Evolutionary conservation across 2,797 vertebrate species (phyloP).

Genomic region (Crax fasciolata): DNA sequence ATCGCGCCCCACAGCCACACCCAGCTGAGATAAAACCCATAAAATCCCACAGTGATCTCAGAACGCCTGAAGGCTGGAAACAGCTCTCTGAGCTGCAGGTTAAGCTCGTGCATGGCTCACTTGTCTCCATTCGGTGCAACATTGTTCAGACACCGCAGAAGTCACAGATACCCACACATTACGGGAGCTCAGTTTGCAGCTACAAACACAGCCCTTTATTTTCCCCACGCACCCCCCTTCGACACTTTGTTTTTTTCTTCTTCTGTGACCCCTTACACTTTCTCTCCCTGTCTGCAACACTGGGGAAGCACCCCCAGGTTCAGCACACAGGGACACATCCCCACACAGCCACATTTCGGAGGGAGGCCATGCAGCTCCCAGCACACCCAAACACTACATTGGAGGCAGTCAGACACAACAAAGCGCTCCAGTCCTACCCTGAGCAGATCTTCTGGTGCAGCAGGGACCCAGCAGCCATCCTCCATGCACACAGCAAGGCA

Average conservation of each 20-base stretch:
- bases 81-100: neutral
- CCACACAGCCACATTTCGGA: fast-evolving
- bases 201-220: neutral
- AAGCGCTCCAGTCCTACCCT: neutral
- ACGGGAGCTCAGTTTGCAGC: neutral
- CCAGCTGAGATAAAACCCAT: fast-evolving
- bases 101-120: neutral
- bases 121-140: neutral
- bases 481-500: no score
- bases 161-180: no score
- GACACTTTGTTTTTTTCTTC: no score
- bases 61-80: neutral
- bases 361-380: fast-evolving
- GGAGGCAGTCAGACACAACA: fast-evolving
- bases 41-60: fast-evolving
- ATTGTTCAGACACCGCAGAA: neutral
- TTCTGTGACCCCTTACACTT: no score
- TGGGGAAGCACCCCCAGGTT: fast-evolving
- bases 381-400: fast-evolving
- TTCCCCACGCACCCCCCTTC: fast-evolving
- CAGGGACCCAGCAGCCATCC: fast-evolving
- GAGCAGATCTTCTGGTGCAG: fast-evolving
- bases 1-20: neutral
- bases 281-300: fast-evolving
- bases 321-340: fast-evolving